phyloP scores from a whole-genome alignment of 1,140 invertebrate genomes.

The Drosophila punjabiensis region DNA sequence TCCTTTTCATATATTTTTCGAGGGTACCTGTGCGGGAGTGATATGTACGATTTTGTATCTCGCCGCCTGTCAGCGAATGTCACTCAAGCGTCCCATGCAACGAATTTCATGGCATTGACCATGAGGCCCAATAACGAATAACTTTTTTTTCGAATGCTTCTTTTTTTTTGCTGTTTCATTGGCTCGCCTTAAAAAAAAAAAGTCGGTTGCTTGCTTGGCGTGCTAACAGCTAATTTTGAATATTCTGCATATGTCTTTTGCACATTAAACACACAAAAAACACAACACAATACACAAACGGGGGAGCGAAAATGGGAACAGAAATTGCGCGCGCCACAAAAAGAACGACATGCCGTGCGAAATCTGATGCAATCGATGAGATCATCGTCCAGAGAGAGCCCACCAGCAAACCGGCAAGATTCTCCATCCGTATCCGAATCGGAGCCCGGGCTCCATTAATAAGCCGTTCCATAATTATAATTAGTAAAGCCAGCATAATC shows the following conservation, averaged over 20 bases:
- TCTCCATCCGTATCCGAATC: conserved; percentile 38
- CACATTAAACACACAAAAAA: conserved; percentile 38
- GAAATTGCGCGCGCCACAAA: conserved; percentile 69
- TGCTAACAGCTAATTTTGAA: conserved; percentile 74
- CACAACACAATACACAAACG: conserved; percentile 14
- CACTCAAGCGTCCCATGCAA: conserved; percentile 56
- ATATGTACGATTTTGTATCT: conserved; percentile 25
- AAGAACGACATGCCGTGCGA: conserved; percentile 74
- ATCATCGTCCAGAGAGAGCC: conserved; percentile 54
- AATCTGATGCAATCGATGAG: conserved; percentile 83
- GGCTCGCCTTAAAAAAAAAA: conserved; percentile 63
- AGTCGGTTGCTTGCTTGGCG: conserved; percentile 53
- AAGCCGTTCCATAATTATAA: conserved; percentile 58
- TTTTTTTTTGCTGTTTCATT: conserved; percentile 10
- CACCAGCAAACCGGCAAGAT: conserved; percentile 52
- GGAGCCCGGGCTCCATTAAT: conserved; percentile 51
- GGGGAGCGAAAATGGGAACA: conserved; percentile 38
- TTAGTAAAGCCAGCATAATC: conserved; percentile 38
- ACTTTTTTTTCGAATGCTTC: conserved; percentile 18
- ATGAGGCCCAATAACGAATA: conserved; percentile 39
- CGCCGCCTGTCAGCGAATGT: conserved; percentile 41
- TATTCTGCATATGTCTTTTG: conserved; percentile 75
- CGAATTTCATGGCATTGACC: conserved; percentile 66
- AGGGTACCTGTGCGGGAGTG: conserved; percentile 40
- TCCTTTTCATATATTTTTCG: conserved; percentile 4